phyloP scores from a whole-genome alignment of 2,797 vertebrate species.

The Anolis apletophallus region DNA sequence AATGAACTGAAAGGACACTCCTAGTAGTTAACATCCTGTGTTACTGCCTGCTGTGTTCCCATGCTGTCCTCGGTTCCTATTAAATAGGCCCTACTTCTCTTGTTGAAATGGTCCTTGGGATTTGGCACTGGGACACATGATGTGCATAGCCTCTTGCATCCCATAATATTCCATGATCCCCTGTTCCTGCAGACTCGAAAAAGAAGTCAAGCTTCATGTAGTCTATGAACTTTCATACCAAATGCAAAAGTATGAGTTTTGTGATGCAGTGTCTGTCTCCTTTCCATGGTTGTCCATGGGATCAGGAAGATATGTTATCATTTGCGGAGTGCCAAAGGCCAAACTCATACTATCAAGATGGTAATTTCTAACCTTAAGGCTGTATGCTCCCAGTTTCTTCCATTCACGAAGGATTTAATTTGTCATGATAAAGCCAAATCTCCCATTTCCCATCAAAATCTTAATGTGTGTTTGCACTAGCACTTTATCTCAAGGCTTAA shows the following conservation, averaged over 20 bases:
- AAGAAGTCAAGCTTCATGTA: not conserved
- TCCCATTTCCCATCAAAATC: not conserved
- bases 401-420: not conserved
- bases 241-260: not conserved
- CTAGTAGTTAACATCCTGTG: not conserved
- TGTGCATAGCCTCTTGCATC: no score
- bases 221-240: not conserved
- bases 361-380: not conserved
- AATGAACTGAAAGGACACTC: no score
- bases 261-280: not conserved
- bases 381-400: not conserved
- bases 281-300: not conserved
- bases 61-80: not conserved
- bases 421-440: not conserved
- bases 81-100: not conserved
- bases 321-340: not conserved
- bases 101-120: not conserved
- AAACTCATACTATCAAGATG: not conserved
- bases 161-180: not conserved
- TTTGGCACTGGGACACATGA: not conserved
- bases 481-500: conserved; percentile 27
- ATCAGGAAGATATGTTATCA: not conserved
- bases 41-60: not conserved
- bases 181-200: not conserved
- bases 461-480: conserved; percentile 19